These are phyloP conservation scores for Rhynchotus rufescens DNA, from an alignment of 2,797 vertebrate genomes.

Conservation along the genomic window DNA sequence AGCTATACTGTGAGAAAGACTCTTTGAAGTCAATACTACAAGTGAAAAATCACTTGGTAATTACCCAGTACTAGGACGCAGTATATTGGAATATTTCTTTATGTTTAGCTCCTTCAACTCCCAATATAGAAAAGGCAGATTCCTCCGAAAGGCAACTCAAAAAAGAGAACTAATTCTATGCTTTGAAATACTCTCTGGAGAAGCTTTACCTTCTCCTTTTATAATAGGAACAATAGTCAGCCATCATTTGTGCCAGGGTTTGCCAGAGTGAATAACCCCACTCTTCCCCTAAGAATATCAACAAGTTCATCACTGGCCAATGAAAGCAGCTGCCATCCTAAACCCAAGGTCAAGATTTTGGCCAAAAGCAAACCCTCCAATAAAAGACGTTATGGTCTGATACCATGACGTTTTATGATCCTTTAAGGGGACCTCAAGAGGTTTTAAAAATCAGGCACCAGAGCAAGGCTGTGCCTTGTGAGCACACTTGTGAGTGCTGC, in stretches of 20 bases:
- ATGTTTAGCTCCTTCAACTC: not conserved
- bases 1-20: not conserved
- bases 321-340: not conserved
- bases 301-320: rapidly evolving
- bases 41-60: not conserved
- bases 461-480: not conserved
- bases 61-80: not conserved
- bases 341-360: not conserved
- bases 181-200: not conserved
- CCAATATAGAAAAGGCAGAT: not conserved
- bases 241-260: not conserved
- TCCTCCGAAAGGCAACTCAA: not conserved
- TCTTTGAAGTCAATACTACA: not conserved
- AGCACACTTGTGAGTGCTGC: not conserved
- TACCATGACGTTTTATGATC: not conserved
- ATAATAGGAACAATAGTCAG: not conserved
- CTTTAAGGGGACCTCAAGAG: not conserved
- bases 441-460: not conserved
- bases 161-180: not conserved
- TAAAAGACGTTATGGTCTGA: not conserved
- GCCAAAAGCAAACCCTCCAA: not conserved
- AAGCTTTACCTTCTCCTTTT: not conserved
- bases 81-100: not conserved
- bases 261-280: not conserved
- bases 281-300: not conserved